Evolutionary conservation across 2,113 vertebrate genomes (phyloP).

Genomic region (Argyrosomus japonicus): DNA sequence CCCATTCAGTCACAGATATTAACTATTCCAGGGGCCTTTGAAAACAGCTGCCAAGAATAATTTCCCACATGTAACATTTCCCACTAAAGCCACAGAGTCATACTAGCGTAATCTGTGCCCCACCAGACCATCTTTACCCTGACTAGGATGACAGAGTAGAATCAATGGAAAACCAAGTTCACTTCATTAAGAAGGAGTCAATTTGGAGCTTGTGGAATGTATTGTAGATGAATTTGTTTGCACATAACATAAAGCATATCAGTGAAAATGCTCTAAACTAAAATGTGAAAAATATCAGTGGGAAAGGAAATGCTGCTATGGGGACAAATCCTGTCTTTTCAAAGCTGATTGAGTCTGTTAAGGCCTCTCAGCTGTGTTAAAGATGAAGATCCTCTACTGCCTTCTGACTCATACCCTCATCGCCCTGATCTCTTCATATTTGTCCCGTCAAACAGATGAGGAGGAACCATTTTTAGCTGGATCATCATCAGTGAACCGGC

Average conservation of each 20-base stretch:
- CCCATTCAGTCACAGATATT: constrained; percentile 78
- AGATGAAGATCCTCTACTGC: background rate
- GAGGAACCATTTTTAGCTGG: background rate
- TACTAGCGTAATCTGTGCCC: constrained; percentile 53
- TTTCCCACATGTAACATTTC: constrained; percentile 86
- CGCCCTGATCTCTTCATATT: background rate
- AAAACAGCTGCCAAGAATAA: constrained; percentile 85
- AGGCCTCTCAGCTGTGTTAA: background rate
- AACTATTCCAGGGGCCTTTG: constrained; percentile 79
- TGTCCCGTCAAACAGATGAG: background rate
- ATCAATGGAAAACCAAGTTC: constrained; percentile 53
- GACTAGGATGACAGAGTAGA: constrained; percentile 49
- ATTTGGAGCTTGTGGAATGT: constrained; percentile 11
- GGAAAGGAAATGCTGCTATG: background rate
- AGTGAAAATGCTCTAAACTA: background rate
- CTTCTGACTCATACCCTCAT: background rate
- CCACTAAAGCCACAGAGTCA: constrained; percentile 79
- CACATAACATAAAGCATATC: background rate
- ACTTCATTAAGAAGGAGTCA: constrained; percentile 13
- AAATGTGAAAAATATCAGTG: background rate
- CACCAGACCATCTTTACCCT: constrained; percentile 38
- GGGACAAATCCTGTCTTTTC: background rate
- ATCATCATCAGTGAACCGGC: background rate
- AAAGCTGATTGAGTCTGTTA: background rate
- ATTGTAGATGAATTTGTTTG: constrained; percentile 9